phyloP scores from a whole-genome alignment of 2,113 vertebrate genomes.

The Telmatochromis bifrenatus region DNA sequence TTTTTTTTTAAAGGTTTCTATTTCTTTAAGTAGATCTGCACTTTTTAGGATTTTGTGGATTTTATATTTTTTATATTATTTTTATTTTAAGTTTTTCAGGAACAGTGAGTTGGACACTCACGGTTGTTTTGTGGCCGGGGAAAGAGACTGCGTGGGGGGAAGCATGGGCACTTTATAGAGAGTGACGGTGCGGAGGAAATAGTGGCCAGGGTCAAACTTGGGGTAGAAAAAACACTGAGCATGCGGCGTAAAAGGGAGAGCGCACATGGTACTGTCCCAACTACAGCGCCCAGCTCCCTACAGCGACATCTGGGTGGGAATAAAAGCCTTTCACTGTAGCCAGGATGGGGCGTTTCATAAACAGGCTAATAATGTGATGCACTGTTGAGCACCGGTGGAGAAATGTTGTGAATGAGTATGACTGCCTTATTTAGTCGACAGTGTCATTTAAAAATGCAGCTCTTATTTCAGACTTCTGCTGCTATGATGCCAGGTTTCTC shows the following conservation, averaged over 20 bases:
- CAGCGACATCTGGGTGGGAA: constrained; percentile 70
- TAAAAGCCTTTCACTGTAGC: neutral
- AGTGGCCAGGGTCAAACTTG: constrained; percentile 62
- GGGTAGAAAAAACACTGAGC: constrained; percentile 24
- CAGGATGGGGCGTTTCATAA: neutral
- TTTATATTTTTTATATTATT: constrained; percentile 67
- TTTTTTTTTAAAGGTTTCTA: constrained; percentile 52
- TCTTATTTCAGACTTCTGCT: rapidly evolving
- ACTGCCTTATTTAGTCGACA: neutral
- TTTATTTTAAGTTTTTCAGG: constrained; percentile 69
- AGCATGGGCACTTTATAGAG: constrained; percentile 73
- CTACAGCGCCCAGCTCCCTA: constrained; percentile 39
- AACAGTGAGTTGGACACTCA: constrained; percentile 77
- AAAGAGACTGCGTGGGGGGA: constrained; percentile 70
- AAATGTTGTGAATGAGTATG: rapidly evolving
- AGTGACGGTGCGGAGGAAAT: constrained; percentile 61
- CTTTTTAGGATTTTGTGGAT: constrained; percentile 66
- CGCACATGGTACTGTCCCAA: constrained; percentile 5
- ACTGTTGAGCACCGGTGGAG: neutral
- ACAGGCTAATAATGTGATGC: neutral
- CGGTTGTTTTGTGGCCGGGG: constrained; percentile 69
- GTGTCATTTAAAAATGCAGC: neutral
- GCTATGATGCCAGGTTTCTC: neutral
- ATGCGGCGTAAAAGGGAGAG: constrained; percentile 59
- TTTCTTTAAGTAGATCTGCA: constrained; percentile 33